A percentile compares a stretch with the other conserved stretches of the same genome.
phyloP scores from a whole-genome alignment of 2,888 invertebrate genomes.

The Zaprionus lineosus region DNA sequence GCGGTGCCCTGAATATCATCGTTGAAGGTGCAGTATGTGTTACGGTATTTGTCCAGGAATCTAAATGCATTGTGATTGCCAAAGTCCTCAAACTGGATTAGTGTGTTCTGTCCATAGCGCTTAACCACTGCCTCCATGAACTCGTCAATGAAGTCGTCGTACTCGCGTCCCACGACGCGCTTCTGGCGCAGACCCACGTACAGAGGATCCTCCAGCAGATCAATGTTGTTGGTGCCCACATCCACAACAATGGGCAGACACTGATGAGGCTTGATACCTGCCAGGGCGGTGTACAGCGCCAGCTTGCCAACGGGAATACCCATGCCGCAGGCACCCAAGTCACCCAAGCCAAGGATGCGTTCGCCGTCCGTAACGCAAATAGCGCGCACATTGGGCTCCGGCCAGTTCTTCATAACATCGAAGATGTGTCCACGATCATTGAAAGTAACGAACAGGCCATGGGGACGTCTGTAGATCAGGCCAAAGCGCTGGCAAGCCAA shows the following conservation, averaged over 20 bases:
- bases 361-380: slow-evolving; percentile 98
- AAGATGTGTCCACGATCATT: slow-evolving; percentile 96
- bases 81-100: slow-evolving; percentile 98
- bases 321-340: slow-evolving; percentile 97
- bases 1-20: slow-evolving; percentile 99
- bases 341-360: slow-evolving; percentile 97
- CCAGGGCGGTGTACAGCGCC: slow-evolving; percentile 96
- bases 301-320: slow-evolving; percentile 99
- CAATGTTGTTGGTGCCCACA: slow-evolving; percentile 96
- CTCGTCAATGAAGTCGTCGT: slow-evolving; percentile 97
- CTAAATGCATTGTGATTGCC: slow-evolving; percentile 98
- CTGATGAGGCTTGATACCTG: slow-evolving; percentile 97
- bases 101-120: slow-evolving; percentile 92
- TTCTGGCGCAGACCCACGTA: slow-evolving; percentile 96
- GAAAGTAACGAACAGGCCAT: slow-evolving; percentile 97
- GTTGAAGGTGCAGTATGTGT: slow-evolving; percentile 98
- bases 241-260: slow-evolving; percentile 97
- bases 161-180: slow-evolving; percentile 91
- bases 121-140: slow-evolving; percentile 97
- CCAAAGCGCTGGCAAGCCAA: slow-evolving; percentile 98
- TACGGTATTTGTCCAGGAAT: slow-evolving; percentile 94
- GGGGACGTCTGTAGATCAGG: slow-evolving; percentile 95
- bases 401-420: slow-evolving; percentile 87
- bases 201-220: slow-evolving; percentile 94
- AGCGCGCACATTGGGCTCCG: slow-evolving; percentile 92